Conservation (phyloP, 2,797 vertebrate genomes). For the Pangasius krempfi region DNA sequence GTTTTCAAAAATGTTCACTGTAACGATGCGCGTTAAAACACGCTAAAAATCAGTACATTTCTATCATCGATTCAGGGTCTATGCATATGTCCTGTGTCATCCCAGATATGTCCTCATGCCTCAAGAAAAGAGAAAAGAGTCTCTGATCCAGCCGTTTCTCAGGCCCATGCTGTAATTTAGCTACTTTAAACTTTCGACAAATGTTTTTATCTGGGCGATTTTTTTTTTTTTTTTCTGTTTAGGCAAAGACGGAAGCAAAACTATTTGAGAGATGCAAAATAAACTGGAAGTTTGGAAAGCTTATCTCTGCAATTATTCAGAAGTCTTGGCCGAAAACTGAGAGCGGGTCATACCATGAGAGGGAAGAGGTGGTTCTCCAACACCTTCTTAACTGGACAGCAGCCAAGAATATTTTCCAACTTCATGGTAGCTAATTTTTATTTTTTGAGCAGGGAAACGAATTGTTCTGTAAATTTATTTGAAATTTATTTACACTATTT, state of each 20-base stretch:
- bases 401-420: slow-evolving; percentile 77
- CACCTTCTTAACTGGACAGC: slow-evolving; percentile 84
- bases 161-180: not conserved
- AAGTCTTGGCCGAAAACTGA: slow-evolving; percentile 85
- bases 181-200: not conserved
- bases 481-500: not conserved
- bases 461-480: not conserved
- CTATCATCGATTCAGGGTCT: too few species aligned
- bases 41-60: not conserved
- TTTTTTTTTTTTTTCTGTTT: not conserved
- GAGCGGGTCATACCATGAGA: slow-evolving; percentile 36
- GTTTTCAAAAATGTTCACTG: not conserved
- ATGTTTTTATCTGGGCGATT: not conserved
- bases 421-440: slow-evolving; percentile 72
- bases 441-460: not conserved
- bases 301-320: slow-evolving; percentile 84
- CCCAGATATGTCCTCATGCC: too few species aligned
- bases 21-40: not conserved
- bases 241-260: slow-evolving; percentile 68
- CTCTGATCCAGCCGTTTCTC: not conserved
- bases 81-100: not conserved
- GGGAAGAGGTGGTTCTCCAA: slow-evolving; percentile 72
- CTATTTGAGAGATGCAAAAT: slow-evolving; percentile 64
- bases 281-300: slow-evolving; percentile 76
- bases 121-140: not conserved